Conservation (phyloP, 2,888 invertebrate species). For the Machimus atricapillus region DNA sequence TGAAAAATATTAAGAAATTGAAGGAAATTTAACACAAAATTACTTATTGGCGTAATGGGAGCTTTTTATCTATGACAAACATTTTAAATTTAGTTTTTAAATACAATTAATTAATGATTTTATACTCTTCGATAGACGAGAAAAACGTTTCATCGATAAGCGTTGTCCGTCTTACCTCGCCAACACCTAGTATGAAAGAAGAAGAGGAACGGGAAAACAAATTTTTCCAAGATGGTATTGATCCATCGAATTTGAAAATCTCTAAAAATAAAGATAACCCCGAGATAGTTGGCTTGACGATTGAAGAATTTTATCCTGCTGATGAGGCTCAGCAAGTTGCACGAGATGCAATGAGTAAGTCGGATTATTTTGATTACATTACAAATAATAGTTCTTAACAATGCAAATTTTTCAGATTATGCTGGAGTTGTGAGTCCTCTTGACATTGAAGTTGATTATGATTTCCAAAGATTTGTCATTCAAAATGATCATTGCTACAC, state of each 20-base stretch:
- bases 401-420: slow-evolving; percentile 51
- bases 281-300: slow-evolving; percentile 70
- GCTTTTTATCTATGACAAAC: neutral
- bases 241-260: slow-evolving; percentile 55
- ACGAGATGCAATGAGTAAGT: slow-evolving; percentile 63
- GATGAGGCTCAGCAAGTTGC: slow-evolving; percentile 62
- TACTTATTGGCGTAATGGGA: neutral
- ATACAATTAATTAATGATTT: neutral
- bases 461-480: slow-evolving; percentile 63
- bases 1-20: neutral
- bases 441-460: slow-evolving; percentile 57
- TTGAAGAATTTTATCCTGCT: slow-evolving; percentile 71
- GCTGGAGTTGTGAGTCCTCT: slow-evolving; percentile 57
- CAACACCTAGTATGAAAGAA: slow-evolving; percentile 61
- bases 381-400: neutral
- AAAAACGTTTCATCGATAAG: slow-evolving; percentile 70
- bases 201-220: slow-evolving; percentile 61
- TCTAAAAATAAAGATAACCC: slow-evolving; percentile 56
- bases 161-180: slow-evolving; percentile 67
- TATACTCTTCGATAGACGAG: slow-evolving; percentile 52
- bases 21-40: neutral
- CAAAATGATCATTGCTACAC: slow-evolving; percentile 86
- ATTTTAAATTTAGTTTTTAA: neutral
- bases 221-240: slow-evolving; percentile 66
- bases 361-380: neutral